A percentile compares a stretch with the other conserved stretches of the same genome.
Evolutionary conservation across 1,140 invertebrate genomes (phyloP).

Genomic region (Apis laboriosa): DNA sequence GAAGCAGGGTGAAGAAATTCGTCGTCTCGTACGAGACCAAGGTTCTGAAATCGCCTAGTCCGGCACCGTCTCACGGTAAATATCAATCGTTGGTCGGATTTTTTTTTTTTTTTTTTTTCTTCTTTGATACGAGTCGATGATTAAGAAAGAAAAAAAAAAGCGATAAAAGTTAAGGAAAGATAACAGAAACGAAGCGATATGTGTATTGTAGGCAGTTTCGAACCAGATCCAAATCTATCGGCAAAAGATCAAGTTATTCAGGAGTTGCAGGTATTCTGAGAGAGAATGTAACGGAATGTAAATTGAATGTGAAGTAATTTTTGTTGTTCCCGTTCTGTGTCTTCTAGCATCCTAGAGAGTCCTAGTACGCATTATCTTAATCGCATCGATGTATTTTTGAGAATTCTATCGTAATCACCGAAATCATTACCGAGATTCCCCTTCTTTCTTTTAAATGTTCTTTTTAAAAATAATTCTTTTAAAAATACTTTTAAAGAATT

Average conservation of each 20-base stretch:
- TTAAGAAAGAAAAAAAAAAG: not conserved
- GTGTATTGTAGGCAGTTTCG: slow-evolving; percentile 76
- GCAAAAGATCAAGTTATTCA: slow-evolving; percentile 79
- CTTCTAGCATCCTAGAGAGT: not conserved
- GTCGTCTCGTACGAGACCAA: slow-evolving; percentile 78
- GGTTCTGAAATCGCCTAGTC: slow-evolving; percentile 72
- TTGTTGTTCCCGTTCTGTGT: not conserved
- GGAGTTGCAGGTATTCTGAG: slow-evolving; percentile 76
- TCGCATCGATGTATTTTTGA: not conserved
- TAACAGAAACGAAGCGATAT: slow-evolving; percentile 43
- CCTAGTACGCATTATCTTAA: not conserved
- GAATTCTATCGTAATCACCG: not conserved
- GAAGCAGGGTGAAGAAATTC: slow-evolving; percentile 76
- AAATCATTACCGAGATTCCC: not conserved
- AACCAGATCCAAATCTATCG: slow-evolving; percentile 77
- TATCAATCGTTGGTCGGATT: not conserved
- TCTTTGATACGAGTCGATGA: not conserved
- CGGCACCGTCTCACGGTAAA: slow-evolving; percentile 73
- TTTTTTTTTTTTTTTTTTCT: not conserved
- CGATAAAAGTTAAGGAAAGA: slow-evolving; percentile 1
- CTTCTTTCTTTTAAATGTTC: not conserved
- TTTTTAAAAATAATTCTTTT: not conserved
- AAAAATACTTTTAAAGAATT: too few relatives aligned
- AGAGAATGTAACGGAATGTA: slow-evolving; percentile 51
- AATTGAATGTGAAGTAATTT: not conserved